Conservation (phyloP, 2,113 vertebrate genomes). For the Castor canadensis region DNA sequence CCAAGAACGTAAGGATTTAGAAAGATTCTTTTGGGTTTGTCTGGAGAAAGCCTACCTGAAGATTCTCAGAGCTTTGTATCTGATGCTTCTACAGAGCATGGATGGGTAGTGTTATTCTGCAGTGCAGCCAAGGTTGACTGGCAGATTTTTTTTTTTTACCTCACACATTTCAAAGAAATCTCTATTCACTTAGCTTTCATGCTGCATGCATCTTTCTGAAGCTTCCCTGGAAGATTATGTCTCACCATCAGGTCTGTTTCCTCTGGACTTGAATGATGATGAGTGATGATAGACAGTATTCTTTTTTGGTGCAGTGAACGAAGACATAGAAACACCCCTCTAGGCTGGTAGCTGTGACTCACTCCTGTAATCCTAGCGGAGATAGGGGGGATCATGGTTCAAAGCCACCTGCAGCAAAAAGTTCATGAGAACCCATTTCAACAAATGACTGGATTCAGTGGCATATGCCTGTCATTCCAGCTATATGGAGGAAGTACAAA, state of each 20-base stretch:
- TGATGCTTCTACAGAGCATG: background rate
- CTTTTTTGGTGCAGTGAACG: background rate
- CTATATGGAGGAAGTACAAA: no score
- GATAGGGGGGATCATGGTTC: no score
- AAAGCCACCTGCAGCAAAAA: no score
- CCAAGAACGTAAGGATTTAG: background rate
- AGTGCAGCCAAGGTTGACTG: background rate
- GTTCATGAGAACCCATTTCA: no score
- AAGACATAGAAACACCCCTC: background rate
- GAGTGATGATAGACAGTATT: background rate
- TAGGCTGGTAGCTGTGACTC: no score
- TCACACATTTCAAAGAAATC: background rate
- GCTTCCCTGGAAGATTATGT: background rate
- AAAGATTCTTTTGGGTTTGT: background rate
- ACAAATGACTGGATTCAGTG: no score
- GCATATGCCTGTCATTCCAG: no score
- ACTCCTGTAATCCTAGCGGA: no score
- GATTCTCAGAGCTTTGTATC: background rate
- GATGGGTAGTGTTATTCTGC: background rate
- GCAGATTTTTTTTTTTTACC: background rate
- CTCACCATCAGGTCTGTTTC: background rate
- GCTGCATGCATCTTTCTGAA: background rate
- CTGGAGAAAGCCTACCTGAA: background rate
- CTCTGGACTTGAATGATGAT: background rate
- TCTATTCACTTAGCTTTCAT: fast-evolving